Base-by-base conservation (phyloP, 2,113 vertebrate species). In the Syngnathus floridae region DNA sequence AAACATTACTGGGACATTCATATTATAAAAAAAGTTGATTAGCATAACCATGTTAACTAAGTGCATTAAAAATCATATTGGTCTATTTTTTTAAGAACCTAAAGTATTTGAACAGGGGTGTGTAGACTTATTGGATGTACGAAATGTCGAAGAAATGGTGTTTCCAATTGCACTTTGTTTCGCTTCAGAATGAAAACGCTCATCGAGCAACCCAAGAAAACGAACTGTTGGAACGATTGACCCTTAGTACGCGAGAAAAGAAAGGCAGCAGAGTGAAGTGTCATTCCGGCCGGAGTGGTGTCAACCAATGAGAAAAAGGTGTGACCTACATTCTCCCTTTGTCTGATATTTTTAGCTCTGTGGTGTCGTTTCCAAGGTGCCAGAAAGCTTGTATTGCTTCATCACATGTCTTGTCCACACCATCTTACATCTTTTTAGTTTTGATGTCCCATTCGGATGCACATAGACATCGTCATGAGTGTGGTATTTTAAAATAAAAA, bases 301-400 rank as follows among this genome's bases (percentile, higher is more conserved):
- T 61, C 38, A 22, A 10, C 21, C 38, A 43, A 43, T 61, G 21
- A 43, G 40, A 14, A 43, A 13, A 58, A 61, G 38, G 38, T 13
- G 21, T 61, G 59, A 61, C 59, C 59, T 22, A 61, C 40, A 45
- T 61, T 41, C 59, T 61, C 59, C 59, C 59, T 61, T 61, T 61
- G 59, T 61, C 40, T 61, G 59, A 26, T 61, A 61, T 61, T 61
- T 61, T 61, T 61, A 61, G 59, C 21, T 16, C 21, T 9, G 12
- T 26, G 58, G 5, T 60, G 58, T 60, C 58, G 21, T 22, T 40
- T 41, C 38, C 58, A 60, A 60, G 59, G 59, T 61, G 59, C 40
- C 58, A 41, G 22, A 7, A 43, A 61, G 40, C 21, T 43, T 43
- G 38, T 61, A 5, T 43, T 22, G 38, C 59, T 61, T 41, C 19